Evolutionary conservation across 1,140 invertebrate species (phyloP).

Genomic region (Caenorhabditis tropicalis): DNA sequence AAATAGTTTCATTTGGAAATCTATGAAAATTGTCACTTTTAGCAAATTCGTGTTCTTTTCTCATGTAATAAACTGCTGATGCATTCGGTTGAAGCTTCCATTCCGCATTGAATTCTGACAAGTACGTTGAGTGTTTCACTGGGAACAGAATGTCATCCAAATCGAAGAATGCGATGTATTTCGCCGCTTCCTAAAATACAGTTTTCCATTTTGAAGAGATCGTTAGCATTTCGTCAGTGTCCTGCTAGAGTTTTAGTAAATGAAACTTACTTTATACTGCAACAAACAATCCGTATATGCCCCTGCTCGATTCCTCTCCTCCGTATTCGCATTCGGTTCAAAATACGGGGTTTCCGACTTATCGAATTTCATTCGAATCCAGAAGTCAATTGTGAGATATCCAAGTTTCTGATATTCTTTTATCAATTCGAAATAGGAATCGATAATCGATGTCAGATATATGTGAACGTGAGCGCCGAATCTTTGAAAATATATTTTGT

Average conservation of each 20-base stretch:
- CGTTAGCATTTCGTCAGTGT: too few species aligned
- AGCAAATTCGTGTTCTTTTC: not conserved
- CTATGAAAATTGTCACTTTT: not conserved
- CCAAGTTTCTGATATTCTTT: not conserved
- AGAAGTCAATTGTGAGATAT: not conserved
- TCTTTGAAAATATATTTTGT: not conserved
- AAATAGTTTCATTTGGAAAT: not conserved
- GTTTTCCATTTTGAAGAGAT: too few species aligned
- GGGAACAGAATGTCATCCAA: constrained; percentile 22
- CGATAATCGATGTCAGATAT: not conserved
- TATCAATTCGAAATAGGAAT: not conserved
- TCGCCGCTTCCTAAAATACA: not conserved
- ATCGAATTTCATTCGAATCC: not conserved
- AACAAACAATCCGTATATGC: not conserved
- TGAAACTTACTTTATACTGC: not conserved
- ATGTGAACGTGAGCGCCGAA: not conserved
- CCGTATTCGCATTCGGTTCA: not conserved
- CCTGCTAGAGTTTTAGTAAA: too few species aligned
- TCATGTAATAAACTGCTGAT: not conserved
- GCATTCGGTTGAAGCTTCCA: not conserved
- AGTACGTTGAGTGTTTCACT: not conserved
- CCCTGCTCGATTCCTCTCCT: not conserved
- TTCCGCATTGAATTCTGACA: not conserved
- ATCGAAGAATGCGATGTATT: not conserved
- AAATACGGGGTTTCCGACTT: not conserved